Conservation (phyloP, 2,113 vertebrate genomes). For the Phalacrocorax pelagicus region DNA sequence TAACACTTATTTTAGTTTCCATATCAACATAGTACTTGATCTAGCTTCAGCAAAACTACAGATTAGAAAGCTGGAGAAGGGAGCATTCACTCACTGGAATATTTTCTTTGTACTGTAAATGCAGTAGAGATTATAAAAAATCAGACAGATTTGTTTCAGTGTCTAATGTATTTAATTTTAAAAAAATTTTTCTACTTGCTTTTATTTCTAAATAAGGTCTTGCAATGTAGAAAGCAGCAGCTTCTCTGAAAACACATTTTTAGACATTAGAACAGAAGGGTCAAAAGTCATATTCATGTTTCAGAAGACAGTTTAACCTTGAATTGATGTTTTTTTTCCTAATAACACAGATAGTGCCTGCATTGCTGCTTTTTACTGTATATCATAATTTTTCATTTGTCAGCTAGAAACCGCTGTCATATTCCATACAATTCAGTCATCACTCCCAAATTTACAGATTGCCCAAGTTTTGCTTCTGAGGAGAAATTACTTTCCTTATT, state of each 20-base stretch:
- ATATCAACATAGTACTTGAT: not conserved
- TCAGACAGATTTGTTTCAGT: not conserved
- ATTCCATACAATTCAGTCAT: not conserved
- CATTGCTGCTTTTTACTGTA: not conserved
- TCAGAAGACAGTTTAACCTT: not conserved
- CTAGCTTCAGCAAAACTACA: not conserved
- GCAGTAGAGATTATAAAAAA: not conserved
- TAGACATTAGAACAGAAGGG: not conserved
- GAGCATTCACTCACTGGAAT: not conserved
- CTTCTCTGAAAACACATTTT: not conserved
- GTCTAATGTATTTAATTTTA: not conserved
- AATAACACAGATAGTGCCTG: not conserved
- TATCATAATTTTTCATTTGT: not conserved
- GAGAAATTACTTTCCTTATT: not conserved
- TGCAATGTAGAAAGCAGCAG: not conserved
- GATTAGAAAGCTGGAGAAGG: not conserved
- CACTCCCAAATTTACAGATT: not conserved
- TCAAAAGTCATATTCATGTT: not conserved
- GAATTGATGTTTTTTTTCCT: not conserved
- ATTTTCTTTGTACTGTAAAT: not conserved
- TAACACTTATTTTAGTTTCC: not conserved
- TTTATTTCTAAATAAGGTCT: not conserved
- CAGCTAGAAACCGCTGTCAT: not conserved
- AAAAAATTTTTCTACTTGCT: not conserved
- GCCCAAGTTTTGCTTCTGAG: not conserved